These are phyloP conservation scores for Scleropages formosus DNA, from an alignment of 2,797 vertebrate genomes.

Conservation along the genomic window DNA sequence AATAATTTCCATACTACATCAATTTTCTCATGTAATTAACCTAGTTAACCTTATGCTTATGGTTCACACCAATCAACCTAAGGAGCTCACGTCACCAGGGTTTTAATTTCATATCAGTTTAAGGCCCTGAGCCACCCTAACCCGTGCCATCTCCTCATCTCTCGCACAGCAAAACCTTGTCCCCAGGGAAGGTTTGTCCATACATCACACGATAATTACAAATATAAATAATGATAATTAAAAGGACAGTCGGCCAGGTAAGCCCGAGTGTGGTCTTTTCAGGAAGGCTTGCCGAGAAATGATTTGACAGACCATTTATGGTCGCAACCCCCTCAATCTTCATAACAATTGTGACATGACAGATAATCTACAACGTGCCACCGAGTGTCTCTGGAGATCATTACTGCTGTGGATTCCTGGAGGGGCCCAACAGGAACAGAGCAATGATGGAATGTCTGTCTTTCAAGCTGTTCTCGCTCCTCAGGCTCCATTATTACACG, in stretches of 20 bases:
- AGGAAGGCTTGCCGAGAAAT: conserved; percentile 1
- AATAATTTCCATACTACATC: neutral
- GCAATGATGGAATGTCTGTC: conserved; percentile 2
- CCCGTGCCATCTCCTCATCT: neutral
- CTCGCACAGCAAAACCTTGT: conserved; percentile 12
- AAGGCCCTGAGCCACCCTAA: conserved; percentile 7
- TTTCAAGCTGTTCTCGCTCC: neutral
- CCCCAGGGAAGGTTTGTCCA: conserved; percentile 9
- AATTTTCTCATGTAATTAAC: neutral
- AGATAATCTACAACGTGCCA: neutral
- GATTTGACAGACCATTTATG: conserved; percentile 1
- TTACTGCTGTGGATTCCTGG: conserved; percentile 17
- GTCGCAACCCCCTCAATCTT: neutral
- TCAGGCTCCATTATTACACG: conserved; percentile 10
- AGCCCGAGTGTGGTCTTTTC: conserved; percentile 9
- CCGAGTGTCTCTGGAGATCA: neutral
- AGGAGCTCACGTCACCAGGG: conserved; percentile 3
- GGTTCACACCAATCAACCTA: neutral
- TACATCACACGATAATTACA: conserved; percentile 16
- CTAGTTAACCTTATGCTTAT: neutral
- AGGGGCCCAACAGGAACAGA: neutral
- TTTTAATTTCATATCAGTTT: conserved; percentile 25
- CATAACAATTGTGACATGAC: neutral
- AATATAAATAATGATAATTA: conserved; percentile 21
- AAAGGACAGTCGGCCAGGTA: neutral